Evolutionary conservation across 2,797 vertebrate species (phyloP), one percentile per base, ranked within the genome.

Genomic region (Eulemur rubriventer): DNA sequence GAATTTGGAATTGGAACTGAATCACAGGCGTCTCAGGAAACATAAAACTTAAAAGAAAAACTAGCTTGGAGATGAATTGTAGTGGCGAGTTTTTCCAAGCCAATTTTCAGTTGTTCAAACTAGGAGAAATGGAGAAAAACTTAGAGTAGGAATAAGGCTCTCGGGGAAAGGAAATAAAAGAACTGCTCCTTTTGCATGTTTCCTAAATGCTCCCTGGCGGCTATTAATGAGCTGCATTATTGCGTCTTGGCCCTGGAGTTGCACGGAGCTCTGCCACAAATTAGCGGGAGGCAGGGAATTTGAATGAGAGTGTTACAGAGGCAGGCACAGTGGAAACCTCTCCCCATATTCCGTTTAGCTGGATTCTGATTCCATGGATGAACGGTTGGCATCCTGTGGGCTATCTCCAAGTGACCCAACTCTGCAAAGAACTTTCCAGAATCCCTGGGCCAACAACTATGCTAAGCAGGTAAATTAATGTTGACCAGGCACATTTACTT

Each of bases 141-240:
- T 95, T 96, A 50, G 91, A 94, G 72, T 83, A 80, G 93, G 96
- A 96, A 96, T 86, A 79, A 82, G 87, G 59, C 94, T 89, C 94
- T n/a, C 59, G 96, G 94, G 95, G 95, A 96, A 85, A 97, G 93
- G 86, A 96, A 93, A 78, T 86, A 97, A 95, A 95, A 90, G 41
- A 92, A 95, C 7, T 33, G 69, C 83, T 87, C 86, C 91, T 95
- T 95, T 94, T 93, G 89, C 76, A 65, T 78, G 55, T 85, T 96
- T 96, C 78, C 91, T 96, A 95, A 97, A 94, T 73, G 94, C 63
- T 94, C 97, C 93, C 94, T 57, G 4, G 78, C 48, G 95, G 63
- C 69, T 96, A 41, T 89, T 97, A 96, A 97, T 92, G 91, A 98
- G 87, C 73, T 85, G 57, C 88, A n/a, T 92, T 63, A 89, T 92